A percentile compares a stretch with the other conserved stretches of the same genome.
phyloP scores from a whole-genome alignment of 2,113 vertebrate species.

The Alaudala cheleensis region DNA sequence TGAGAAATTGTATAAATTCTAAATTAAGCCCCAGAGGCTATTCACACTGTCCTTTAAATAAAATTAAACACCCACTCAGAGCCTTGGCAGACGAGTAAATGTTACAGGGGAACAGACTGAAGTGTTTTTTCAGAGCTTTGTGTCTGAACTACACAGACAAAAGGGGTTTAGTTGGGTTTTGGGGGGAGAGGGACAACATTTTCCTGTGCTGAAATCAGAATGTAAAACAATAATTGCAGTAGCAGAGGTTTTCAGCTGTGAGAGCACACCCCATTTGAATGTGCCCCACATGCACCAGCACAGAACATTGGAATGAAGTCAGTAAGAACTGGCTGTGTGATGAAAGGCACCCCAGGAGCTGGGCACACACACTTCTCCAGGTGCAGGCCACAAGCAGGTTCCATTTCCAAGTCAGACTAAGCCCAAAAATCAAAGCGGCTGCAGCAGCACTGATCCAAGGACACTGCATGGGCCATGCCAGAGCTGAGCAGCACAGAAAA shows the following conservation, averaged over 20 bases:
- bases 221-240: neutral
- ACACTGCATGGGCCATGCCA: neutral
- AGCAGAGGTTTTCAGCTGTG: neutral
- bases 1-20: neutral
- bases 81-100: neutral
- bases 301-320: neutral
- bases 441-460: neutral
- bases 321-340: neutral
- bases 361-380: neutral
- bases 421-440: neutral
- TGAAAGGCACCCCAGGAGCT: neutral
- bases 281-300: rapidly evolving
- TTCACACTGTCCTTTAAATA: conserved; percentile 7
- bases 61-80: conserved; percentile 1
- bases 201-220: neutral
- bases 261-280: neutral
- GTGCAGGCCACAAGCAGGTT: neutral
- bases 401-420: neutral
- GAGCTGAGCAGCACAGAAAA: neutral
- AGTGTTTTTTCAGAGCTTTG: neutral
- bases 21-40: neutral
- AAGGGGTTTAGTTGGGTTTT: neutral
- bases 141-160: neutral
- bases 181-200: neutral
- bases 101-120: neutral